Evolutionary conservation across 1,140 invertebrate species (phyloP).

Genomic region (Megalonaias nervosa): DNA sequence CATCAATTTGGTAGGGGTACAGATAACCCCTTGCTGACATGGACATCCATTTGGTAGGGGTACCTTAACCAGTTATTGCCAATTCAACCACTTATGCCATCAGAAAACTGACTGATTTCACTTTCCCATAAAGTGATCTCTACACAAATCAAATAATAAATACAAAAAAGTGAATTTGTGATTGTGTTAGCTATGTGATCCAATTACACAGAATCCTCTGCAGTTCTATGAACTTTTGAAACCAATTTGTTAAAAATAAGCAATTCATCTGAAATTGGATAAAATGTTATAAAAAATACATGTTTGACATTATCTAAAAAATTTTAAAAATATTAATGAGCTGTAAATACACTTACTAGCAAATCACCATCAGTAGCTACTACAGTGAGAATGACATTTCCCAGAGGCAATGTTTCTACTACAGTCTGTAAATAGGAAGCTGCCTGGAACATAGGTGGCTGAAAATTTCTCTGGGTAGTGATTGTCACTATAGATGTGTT

Average conservation of each 20-base stretch:
- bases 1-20: no score
- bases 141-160: no score
- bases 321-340: background rate
- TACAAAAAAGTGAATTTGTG: no score
- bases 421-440: slow-evolving; percentile 32
- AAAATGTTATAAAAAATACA: background rate
- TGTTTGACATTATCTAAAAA: background rate
- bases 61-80: no score
- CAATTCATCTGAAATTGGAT: background rate
- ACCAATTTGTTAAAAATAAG: background rate
- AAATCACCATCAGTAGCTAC: slow-evolving; percentile 48
- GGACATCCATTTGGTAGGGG: no score
- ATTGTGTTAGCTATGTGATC: no score
- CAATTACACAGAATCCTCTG: no score
- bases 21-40: no score
- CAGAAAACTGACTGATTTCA: no score
- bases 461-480: slow-evolving; percentile 42
- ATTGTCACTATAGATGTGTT: slow-evolving; percentile 38
- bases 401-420: slow-evolving; percentile 39
- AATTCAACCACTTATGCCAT: no score
- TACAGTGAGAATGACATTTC: slow-evolving; percentile 42
- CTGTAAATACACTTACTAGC: slow-evolving; percentile 32
- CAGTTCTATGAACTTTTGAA: background rate
- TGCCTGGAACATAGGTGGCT: slow-evolving; percentile 34
- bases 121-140: no score